Base-by-base conservation (phyloP, 2,888 invertebrate genomes). In the Dicyrtomina minuta region DNA sequence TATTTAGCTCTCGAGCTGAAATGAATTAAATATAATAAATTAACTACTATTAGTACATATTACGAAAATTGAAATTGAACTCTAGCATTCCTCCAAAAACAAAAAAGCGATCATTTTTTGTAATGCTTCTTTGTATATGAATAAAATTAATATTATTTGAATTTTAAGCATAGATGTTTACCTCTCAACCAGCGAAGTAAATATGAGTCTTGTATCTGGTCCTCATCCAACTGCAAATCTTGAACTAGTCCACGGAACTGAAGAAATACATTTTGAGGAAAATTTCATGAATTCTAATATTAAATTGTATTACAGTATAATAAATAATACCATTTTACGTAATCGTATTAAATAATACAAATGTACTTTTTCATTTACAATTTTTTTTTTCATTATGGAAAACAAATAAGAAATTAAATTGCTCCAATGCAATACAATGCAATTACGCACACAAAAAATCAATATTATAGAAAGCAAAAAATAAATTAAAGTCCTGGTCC, bases 161-260 rank as follows among this genome's bases (percentile, higher is more conserved):
- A n/a, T n/a, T n/a, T n/a, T n/a, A n/a, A n/a, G n/a, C n/a, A n/a
- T n/a, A n/a, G n/a, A n/a, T n/a, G n/a, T 4, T 53, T 70, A 76
- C 76, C 76, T 71, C 75, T 49, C 6, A 76, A 66, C 68, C 75
- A 76, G 13, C 76, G 61, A 8, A 76, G 41, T 12, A 76, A 67
- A 26, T 70, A 72, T 65, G 72, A 69, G 49, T 74, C 71, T 5
- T 53, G 68, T 6, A 69, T 66, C 56, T 73, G 72, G 39, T 68
- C 66, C 49, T 70, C 68, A 15, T 70, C 71, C 62, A 74, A 60
- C 22, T 68, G 41, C 33, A 73, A 67, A 49, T 76, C 76, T 22
- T 24, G 13, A 8, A 74, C 51, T 4, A 43, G 59, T 10, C 70
- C 66, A 22, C 71, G 64, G 39, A 76, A 72, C 76, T 76, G 33